Conservation (phyloP, 2,888 invertebrate genomes). For the Tricholauxania praeusta region DNA sequence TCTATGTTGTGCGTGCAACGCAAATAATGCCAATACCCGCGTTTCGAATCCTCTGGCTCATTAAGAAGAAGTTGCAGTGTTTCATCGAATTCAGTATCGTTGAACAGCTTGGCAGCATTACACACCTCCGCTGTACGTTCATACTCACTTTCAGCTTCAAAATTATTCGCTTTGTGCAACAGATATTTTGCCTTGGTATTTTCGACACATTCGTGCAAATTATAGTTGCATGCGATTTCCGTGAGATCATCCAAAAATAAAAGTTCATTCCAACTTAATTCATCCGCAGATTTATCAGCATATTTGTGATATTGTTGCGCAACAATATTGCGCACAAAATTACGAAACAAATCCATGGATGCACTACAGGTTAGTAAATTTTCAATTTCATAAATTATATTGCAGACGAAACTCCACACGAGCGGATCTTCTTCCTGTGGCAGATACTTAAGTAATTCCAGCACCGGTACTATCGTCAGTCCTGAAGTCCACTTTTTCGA, state of each 20-base stretch:
- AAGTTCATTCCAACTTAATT: neutral
- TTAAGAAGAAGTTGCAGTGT: neutral
- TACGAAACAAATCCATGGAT: too few species aligned
- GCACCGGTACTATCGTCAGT: too few species aligned
- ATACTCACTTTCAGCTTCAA: neutral
- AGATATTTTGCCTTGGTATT: neutral
- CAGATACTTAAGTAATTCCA: neutral
- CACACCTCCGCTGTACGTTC: neutral
- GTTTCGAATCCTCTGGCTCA: neutral
- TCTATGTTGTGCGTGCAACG: neutral
- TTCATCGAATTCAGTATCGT: constrained; percentile 12
- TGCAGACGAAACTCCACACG: neutral
- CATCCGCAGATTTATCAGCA: neutral
- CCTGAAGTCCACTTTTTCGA: too few species aligned
- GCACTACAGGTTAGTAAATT: too few species aligned
- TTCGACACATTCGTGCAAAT: neutral
- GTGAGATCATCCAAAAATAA: neutral
- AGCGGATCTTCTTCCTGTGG: neutral
- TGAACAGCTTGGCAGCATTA: constrained; percentile 5
- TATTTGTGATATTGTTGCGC: neutral
- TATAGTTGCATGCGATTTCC: neutral
- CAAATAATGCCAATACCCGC: neutral
- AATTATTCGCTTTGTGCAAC: neutral
- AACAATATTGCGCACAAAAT: too few species aligned
- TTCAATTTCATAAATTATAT: too few species aligned